phyloP scores from a whole-genome alignment of 2,888 invertebrate species.

The Cerastis leucographa region DNA sequence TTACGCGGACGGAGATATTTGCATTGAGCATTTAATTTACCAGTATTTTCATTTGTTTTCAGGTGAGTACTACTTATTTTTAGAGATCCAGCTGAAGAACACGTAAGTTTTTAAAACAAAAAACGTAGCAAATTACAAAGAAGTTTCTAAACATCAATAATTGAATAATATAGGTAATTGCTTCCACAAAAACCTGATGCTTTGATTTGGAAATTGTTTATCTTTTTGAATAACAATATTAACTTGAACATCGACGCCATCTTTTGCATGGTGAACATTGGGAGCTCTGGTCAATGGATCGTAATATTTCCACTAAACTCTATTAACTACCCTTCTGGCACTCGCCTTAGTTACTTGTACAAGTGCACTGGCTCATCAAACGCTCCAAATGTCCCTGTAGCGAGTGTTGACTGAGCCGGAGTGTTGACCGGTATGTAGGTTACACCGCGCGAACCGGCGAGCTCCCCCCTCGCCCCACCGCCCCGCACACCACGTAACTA shows the following conservation, averaged over 20 bases:
- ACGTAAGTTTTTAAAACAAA: constrained; percentile 63
- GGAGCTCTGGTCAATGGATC: neutral
- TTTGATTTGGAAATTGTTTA: neutral
- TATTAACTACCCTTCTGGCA: constrained; percentile 36
- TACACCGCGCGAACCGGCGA: constrained; percentile 87
- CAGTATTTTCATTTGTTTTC: constrained; percentile 76
- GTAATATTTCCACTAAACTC: neutral
- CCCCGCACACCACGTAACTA: constrained; percentile 81
- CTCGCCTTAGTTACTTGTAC: constrained; percentile 70
- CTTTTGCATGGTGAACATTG: neutral
- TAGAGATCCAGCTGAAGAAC: constrained; percentile 21
- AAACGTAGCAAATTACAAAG: neutral
- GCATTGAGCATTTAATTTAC: constrained; percentile 64
- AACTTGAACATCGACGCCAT: neutral
- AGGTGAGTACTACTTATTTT: constrained; percentile 80
- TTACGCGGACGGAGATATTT: constrained; percentile 67
- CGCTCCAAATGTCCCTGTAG: constrained; percentile 89
- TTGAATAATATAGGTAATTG: neutral
- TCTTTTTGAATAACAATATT: neutral
- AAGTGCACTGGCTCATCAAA: constrained; percentile 81
- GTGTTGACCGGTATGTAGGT: constrained; percentile 91
- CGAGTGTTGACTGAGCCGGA: constrained; percentile 91
- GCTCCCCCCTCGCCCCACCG: constrained; percentile 70
- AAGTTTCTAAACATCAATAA: neutral
- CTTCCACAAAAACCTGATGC: neutral